These are phyloP conservation scores for Melolontha melolontha DNA, from an alignment of 2,888 invertebrate genomes.

Conservation along the genomic window DNA sequence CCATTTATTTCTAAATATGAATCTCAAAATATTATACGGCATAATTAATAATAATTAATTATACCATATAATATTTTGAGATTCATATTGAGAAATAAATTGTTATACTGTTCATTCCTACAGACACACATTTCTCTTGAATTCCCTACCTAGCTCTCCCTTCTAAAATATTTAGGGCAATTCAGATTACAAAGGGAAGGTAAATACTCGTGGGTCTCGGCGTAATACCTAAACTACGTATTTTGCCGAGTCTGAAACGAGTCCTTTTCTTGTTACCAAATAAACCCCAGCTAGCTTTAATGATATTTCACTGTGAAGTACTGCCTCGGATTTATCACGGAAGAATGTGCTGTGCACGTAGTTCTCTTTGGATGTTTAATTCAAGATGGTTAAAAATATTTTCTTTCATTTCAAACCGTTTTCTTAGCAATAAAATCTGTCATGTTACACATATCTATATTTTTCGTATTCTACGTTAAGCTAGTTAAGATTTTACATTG, in stretches of 20 bases:
- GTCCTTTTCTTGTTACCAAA: neutral
- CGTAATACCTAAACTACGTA: slow-evolving; percentile 25
- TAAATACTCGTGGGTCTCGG: slow-evolving; percentile 29
- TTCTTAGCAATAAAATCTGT: too few relatives aligned
- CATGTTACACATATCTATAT: too few relatives aligned
- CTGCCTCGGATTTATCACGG: slow-evolving; percentile 22
- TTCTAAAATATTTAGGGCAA: slow-evolving; percentile 27
- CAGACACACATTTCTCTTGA: slow-evolving; percentile 3
- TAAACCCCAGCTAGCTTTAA: slow-evolving; percentile 14
- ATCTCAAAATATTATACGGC: neutral
- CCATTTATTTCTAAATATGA: neutral
- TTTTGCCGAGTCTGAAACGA: neutral
- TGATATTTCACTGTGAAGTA: slow-evolving; percentile 16
- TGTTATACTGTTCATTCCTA: neutral
- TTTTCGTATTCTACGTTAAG: too few relatives aligned
- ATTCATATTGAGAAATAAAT: neutral
- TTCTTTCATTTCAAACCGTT: neutral
- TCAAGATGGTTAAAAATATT: neutral
- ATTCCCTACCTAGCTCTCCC: slow-evolving; percentile 6
- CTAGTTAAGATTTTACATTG: too few relatives aligned
- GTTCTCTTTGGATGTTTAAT: neutral
- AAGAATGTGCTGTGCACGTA: slow-evolving; percentile 21
- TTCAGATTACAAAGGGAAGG: slow-evolving; percentile 32
- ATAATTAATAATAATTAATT: too few relatives aligned
- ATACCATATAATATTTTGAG: neutral